phyloP scores from a whole-genome alignment of 1,140 invertebrate genomes.

The Batillaria attramentaria region DNA sequence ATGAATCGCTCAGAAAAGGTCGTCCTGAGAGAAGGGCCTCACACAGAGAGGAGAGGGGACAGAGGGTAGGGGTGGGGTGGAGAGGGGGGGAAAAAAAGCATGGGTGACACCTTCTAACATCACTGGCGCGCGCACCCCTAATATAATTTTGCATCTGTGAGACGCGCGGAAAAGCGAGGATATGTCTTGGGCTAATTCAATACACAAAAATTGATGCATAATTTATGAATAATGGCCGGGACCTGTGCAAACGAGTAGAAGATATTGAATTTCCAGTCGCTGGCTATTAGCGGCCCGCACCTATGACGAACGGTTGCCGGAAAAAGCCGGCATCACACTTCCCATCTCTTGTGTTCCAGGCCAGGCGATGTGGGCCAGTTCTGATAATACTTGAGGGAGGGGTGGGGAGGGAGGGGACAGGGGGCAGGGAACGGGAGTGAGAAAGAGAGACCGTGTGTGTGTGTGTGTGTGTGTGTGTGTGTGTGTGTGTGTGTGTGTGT shows the following conservation, averaged over 20 bases:
- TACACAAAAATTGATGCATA: slow-evolving; percentile 46
- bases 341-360: no score
- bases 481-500: background rate
- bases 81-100: background rate
- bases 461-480: slow-evolving; percentile 6
- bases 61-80: background rate
- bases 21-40: background rate
- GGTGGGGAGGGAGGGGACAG: background rate
- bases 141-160: slow-evolving; percentile 40
- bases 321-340: background rate
- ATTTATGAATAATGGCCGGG: slow-evolving; percentile 40
- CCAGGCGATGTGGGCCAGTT: no score
- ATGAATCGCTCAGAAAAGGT: slow-evolving; percentile 35
- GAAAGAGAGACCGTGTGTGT: background rate
- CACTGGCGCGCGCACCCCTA: slow-evolving; percentile 13
- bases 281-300: slow-evolving; percentile 27
- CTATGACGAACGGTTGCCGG: slow-evolving; percentile 35
- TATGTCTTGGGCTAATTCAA: slow-evolving; percentile 35
- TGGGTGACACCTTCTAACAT: background rate
- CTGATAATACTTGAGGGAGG: background rate
- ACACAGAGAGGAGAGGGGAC: background rate
- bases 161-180: background rate
- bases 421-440: background rate
- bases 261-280: slow-evolving; percentile 40
- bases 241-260: slow-evolving; percentile 29